These are phyloP conservation scores for Dipodomys merriami DNA, from an alignment of 2,113 vertebrate species.

Conservation along the genomic window DNA sequence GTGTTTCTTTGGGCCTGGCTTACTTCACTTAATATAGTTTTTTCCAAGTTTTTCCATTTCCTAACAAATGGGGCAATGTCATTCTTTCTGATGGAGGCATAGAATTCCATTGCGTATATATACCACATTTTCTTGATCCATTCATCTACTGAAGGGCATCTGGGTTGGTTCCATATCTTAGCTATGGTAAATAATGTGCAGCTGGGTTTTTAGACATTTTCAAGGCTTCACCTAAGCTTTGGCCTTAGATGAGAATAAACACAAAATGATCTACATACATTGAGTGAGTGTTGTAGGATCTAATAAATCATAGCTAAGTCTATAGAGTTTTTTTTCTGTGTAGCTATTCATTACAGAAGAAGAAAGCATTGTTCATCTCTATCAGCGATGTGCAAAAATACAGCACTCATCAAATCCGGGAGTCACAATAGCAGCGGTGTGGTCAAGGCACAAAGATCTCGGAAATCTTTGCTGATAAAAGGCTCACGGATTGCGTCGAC, in stretches of 20 bases:
- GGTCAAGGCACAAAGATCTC: slow-evolving; percentile 48
- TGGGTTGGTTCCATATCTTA: no score
- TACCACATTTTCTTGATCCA: no score
- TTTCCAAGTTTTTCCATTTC: no score
- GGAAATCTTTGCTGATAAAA: background rate
- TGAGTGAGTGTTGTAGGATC: slow-evolving; percentile 55
- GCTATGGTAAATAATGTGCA: background rate
- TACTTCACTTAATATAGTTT: no score
- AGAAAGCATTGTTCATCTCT: background rate
- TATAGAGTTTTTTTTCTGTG: slow-evolving; percentile 32
- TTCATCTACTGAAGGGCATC: no score
- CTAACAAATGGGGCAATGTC: no score
- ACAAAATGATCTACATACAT: slow-evolving; percentile 46
- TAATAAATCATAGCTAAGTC: slow-evolving; percentile 64
- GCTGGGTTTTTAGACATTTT: slow-evolving; percentile 34
- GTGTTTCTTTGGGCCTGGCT: no score
- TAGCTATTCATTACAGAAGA: slow-evolving; percentile 49
- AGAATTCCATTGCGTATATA: no score
- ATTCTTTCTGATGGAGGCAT: no score
- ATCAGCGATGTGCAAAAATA: slow-evolving; percentile 54
- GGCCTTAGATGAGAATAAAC: slow-evolving; percentile 47
- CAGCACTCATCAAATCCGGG: slow-evolving; percentile 48
- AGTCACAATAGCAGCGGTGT: background rate
- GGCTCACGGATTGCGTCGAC: background rate
- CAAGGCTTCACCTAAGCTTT: slow-evolving; percentile 38